These are phyloP conservation scores for Diabrotica balteata DNA, from an alignment of 2,888 invertebrate species.

Conservation along the genomic window DNA sequence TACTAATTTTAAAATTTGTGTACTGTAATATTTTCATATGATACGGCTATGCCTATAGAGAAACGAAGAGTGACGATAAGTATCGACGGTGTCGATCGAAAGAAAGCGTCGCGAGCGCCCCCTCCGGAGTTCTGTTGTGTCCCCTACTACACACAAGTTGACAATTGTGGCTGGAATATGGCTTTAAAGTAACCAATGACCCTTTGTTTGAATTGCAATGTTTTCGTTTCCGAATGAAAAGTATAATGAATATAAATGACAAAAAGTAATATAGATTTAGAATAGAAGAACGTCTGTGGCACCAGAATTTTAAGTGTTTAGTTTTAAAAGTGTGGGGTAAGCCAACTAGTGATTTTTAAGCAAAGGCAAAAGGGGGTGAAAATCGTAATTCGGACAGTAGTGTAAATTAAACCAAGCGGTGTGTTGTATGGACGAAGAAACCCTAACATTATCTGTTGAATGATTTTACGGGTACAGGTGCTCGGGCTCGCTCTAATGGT, in stretches of 20 bases:
- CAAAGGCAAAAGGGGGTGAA: conserved; percentile 29
- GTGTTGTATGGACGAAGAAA: conserved; percentile 29
- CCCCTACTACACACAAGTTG: conserved; percentile 38
- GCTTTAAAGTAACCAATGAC: conserved; percentile 60
- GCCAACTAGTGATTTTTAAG: conserved; percentile 25
- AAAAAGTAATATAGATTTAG: conserved; percentile 31
- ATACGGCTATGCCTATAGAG: conserved; percentile 24
- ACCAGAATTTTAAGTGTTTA: conserved; percentile 33
- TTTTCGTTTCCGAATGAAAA: conserved; percentile 54
- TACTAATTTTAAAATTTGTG: no score
- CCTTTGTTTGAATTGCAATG: conserved; percentile 59
- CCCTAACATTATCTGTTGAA: conserved; percentile 47
- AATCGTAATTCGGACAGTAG: conserved; percentile 28
- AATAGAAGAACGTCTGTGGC: conserved; percentile 39
- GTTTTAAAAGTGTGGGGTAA: conserved; percentile 35
- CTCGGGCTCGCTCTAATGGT: conserved; percentile 54
- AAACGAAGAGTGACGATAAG: conserved; percentile 35
- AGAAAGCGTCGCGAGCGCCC: conserved; percentile 37
- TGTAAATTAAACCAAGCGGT: conserved; percentile 31
- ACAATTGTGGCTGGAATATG: conserved; percentile 54
- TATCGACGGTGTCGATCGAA: conserved; percentile 37
- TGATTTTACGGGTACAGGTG: conserved; percentile 40
- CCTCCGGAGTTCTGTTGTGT: conserved; percentile 34
- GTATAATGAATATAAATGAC: conserved; percentile 41
- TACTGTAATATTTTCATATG: neutral